Conservation (phyloP, 2,797 vertebrate species). For the Macropus fuliginosus region DNA sequence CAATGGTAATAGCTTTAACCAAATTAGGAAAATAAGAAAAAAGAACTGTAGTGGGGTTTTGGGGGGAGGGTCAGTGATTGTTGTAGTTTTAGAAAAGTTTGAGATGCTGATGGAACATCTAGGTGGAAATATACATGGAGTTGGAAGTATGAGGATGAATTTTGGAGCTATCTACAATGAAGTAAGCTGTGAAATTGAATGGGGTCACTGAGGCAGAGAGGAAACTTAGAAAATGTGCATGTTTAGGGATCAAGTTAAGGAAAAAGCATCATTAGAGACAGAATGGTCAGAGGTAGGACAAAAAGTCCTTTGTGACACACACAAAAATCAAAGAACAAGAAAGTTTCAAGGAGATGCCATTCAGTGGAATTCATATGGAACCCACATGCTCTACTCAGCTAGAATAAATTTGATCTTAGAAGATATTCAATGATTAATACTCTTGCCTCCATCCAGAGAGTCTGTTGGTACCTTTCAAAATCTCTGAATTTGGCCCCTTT, state of each 20-base stretch:
- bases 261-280: not conserved
- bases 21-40: slow-evolving; percentile 15
- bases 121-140: not conserved
- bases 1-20: slow-evolving; percentile 2
- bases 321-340: slow-evolving; percentile 27
- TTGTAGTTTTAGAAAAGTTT: slow-evolving; percentile 46
- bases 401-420: not conserved
- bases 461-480: not conserved
- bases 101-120: not conserved
- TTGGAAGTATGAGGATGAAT: not conserved
- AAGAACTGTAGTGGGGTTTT: not conserved
- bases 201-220: not conserved
- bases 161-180: not conserved
- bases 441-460: not conserved
- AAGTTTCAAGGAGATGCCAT: not conserved
- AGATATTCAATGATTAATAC: not conserved
- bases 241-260: not conserved
- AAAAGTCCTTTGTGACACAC: slow-evolving; percentile 28
- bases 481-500: not conserved
- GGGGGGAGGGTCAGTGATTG: not conserved
- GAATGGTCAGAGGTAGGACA: not conserved
- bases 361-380: not conserved
- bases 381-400: not conserved
- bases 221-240: slow-evolving; percentile 11
- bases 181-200: not conserved